Percentiles rank a stretch among this genome's conserved stretches.
These are phyloP conservation scores for Gastrophysa polygoni DNA, from an alignment of 2,888 invertebrate species.

Conservation along the genomic window DNA sequence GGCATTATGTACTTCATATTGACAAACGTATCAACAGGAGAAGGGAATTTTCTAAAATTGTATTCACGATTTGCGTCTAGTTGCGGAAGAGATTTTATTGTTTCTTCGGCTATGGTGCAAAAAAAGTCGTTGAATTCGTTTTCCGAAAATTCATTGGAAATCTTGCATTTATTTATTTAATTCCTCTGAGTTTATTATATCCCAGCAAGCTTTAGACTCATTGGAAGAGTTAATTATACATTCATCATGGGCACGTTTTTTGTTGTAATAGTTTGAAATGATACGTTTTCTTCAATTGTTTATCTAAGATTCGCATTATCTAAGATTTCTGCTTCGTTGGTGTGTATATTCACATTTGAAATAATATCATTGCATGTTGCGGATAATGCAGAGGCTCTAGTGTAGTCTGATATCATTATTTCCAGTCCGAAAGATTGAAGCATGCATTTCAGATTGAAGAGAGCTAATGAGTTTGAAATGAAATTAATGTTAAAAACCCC, in stretches of 20 bases:
- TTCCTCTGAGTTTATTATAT: not conserved
- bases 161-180: not conserved
- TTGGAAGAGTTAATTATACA: not conserved
- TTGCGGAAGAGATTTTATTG: not conserved
- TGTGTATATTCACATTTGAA: too few relatives aligned
- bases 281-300: conserved; percentile 5
- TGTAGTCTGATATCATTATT: conserved; percentile 9
- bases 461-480: not conserved
- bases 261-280: not conserved
- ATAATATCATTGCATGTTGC: not conserved
- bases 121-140: not conserved
- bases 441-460: conserved; percentile 4
- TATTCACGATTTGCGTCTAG: not conserved
- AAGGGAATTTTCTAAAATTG: conserved; percentile 5
- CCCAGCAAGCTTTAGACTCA: not conserved
- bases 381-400: conserved; percentile 5
- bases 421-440: conserved; percentile 2
- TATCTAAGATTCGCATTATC: not conserved
- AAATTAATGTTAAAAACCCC: conserved; percentile 8
- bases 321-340: not conserved
- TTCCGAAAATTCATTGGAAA: not conserved
- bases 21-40: not conserved
- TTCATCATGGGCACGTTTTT: not conserved
- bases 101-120: not conserved
- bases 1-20: not conserved